A percentile compares a stretch with the other conserved stretches of the same genome.
These are phyloP conservation scores for Agrotis ipsilon DNA, from an alignment of 2,888 invertebrate species.

Conservation along the genomic window DNA sequence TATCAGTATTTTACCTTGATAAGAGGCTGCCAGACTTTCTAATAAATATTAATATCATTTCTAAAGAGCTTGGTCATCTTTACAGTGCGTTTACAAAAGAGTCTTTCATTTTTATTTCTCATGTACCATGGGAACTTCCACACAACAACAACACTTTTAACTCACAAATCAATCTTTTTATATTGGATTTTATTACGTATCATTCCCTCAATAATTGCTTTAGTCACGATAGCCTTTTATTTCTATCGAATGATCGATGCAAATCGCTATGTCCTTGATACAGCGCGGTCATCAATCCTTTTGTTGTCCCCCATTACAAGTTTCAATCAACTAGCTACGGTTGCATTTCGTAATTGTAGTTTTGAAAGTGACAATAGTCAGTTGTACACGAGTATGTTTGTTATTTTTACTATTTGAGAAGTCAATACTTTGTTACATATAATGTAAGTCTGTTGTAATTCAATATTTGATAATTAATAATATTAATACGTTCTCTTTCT, in stretches of 20 bases:
- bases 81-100: too few relatives aligned
- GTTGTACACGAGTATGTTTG: constrained; percentile 9
- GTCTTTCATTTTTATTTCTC: constrained; percentile 9
- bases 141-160: constrained; percentile 23
- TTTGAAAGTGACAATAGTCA: constrained; percentile 52
- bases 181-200: constrained; percentile 43
- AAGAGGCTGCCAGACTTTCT: too few relatives aligned
- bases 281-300: constrained; percentile 56
- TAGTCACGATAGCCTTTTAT: constrained; percentile 78
- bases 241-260: constrained; percentile 72
- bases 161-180: constrained; percentile 31
- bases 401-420: constrained; percentile 18
- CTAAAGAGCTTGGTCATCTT: too few relatives aligned
- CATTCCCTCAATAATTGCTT: constrained; percentile 71
- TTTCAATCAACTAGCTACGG: constrained; percentile 19
- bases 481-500: neutral
- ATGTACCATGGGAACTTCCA: constrained; percentile 37
- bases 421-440: neutral
- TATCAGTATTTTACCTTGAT: neutral
- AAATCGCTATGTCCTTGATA: constrained; percentile 65
- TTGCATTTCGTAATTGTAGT: constrained; percentile 48
- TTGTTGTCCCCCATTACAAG: constrained; percentile 46
- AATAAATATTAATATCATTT: too few relatives aligned
- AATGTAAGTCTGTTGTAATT: neutral
- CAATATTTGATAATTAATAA: neutral